Evolutionary conservation across 2,113 vertebrate genomes (phyloP), one percentile per base, ranked within the genome.

Genomic region (Pluvialis apricaria): DNA sequence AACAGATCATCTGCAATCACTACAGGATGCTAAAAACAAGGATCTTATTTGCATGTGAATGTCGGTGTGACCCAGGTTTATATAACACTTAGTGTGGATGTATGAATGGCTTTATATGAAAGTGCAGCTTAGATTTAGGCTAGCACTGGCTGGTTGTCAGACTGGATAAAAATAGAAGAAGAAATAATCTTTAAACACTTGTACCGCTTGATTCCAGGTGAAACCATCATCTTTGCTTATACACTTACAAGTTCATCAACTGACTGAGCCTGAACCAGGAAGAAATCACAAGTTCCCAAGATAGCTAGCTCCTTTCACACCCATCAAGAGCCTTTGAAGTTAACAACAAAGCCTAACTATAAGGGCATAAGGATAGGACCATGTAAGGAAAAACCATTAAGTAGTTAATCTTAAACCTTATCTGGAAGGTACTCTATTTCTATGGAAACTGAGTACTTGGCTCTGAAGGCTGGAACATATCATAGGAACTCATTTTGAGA

Each of bases 401-500:
- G 66, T 60, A 80, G 86, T 88, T 91, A 86, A 91, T 66, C 81
- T 54, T 40, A 11, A 70, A 42, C 72, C 62, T 94, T 96, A 89
- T 89, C 90, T 95, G 77, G 47, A 44, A 87, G 54, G 55, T 72
- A 15, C 52, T 89, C 40, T 65, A n/a, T 94, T 80, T 84, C 93
- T 90, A 57, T 86, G 86, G 94, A 84, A 90, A 92, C 84, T 5
- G 69, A 75, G 61, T 44, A 10, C 55, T 92, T 95, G 89, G 65
- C 93, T 94, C 61, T 52, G 86, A 79, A 71, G 1, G 9, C 32
- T 0, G 2, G 45, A 79, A 55, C 42, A 5, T 29, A 55, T 62
- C 29, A 24, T 3, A 58, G 71, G 57, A 92, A 54, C 79, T 73
- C 79, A 10, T 4, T 76, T 60, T 61, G 6, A 58, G 52, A 60